These are phyloP conservation scores for Silurus asotus DNA, from an alignment of 2,113 vertebrate species.

Conservation along the genomic window DNA sequence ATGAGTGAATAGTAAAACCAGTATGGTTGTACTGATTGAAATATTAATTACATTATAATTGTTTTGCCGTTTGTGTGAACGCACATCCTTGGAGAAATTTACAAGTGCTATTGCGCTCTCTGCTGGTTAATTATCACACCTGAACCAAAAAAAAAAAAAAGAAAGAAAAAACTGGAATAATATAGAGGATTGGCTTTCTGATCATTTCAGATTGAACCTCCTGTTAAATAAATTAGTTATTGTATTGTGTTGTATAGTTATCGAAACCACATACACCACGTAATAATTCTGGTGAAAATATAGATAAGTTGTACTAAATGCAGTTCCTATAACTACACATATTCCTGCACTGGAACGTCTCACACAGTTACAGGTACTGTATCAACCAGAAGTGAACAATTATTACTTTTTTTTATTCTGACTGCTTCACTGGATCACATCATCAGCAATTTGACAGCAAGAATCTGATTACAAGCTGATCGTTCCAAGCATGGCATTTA, in stretches of 20 bases:
- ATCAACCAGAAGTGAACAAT: neutral
- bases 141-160: neutral
- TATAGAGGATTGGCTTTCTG: neutral
- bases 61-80: neutral
- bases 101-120: neutral
- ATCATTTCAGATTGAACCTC: neutral
- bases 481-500: neutral
- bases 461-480: neutral
- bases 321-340: neutral
- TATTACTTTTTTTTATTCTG: neutral
- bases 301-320: neutral
- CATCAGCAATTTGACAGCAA: neutral
- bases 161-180: neutral
- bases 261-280: neutral
- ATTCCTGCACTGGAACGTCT: neutral
- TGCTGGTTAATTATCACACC: constrained; percentile 20
- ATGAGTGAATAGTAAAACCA: neutral
- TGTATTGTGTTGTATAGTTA: too few species aligned
- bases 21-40: too few species aligned
- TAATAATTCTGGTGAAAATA: neutral
- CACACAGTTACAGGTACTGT: neutral
- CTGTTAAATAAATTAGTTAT: neutral
- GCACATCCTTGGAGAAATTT: neutral
- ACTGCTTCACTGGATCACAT: neutral
- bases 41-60: too few species aligned